These are phyloP conservation scores for Siphamia tubifer DNA, from an alignment of 2,113 vertebrate genomes.

Conservation along the genomic window DNA sequence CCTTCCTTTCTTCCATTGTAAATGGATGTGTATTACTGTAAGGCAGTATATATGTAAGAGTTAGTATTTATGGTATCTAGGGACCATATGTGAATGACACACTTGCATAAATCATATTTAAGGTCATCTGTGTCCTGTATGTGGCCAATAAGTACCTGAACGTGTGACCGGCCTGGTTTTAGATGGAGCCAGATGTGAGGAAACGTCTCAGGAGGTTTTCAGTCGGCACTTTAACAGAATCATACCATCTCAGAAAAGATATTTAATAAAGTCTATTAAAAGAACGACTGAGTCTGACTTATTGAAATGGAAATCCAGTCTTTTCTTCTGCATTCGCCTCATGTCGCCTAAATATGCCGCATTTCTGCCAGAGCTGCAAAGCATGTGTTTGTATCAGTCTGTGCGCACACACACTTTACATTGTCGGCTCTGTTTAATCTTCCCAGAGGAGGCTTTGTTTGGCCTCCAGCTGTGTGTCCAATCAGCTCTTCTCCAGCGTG, in stretches of 20 bases:
- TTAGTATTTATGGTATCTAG: constrained; percentile 65
- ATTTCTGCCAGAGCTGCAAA: background rate
- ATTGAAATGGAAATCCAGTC: background rate
- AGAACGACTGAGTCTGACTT: constrained; percentile 20
- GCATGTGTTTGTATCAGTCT: background rate
- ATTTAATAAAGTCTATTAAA: constrained; percentile 75
- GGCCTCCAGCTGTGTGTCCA: constrained; percentile 40
- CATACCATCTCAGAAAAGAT: constrained; percentile 53
- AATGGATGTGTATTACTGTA: constrained; percentile 60
- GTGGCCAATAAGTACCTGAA: constrained; percentile 62
- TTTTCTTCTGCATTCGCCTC: too few species aligned
- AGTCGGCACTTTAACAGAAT: constrained; percentile 78
- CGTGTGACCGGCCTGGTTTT: constrained; percentile 38
- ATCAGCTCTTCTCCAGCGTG: constrained; percentile 38
- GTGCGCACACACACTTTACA: background rate
- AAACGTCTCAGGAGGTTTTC: constrained; percentile 36
- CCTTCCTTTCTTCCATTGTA: constrained; percentile 71
- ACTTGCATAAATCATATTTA: constrained; percentile 65
- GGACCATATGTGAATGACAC: constrained; percentile 69
- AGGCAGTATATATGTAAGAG: constrained; percentile 47
- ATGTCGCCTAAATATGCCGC: background rate
- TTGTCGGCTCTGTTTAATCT: constrained; percentile 47
- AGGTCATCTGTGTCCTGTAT: constrained; percentile 57
- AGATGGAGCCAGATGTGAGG: constrained; percentile 30
- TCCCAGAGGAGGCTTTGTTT: constrained; percentile 44